A percentile compares a stretch with the other conserved stretches of the same genome.
These are phyloP conservation scores for Dipus sagitta DNA, from an alignment of 2,797 vertebrate genomes.

Conservation along the genomic window DNA sequence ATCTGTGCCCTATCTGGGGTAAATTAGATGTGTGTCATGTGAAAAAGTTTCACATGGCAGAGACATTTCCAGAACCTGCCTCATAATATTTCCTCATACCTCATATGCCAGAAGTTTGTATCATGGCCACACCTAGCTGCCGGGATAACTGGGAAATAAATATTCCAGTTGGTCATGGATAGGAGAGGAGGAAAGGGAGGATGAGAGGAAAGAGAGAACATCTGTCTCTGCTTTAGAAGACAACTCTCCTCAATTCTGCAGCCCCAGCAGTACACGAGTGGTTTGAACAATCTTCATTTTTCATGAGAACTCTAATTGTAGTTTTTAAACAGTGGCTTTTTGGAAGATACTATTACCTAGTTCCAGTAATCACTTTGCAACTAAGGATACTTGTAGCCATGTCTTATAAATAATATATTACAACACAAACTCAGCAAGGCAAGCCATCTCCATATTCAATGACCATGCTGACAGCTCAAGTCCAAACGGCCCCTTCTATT, in stretches of 20 bases:
- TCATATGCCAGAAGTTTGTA: background rate
- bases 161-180: background rate
- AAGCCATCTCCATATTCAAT: background rate
- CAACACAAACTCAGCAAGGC: background rate
- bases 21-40: no score
- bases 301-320: background rate
- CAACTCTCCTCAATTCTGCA: background rate
- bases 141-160: background rate
- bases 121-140: background rate
- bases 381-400: background rate
- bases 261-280: background rate
- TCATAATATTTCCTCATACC: background rate
- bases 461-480: background rate
- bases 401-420: background rate
- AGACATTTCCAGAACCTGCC: background rate
- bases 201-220: background rate
- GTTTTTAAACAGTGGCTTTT: background rate
- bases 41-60: no score
- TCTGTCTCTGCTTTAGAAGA: background rate
- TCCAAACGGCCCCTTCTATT: background rate
- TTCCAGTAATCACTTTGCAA: background rate
- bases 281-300: background rate
- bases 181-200: background rate
- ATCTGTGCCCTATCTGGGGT: no score
- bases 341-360: background rate